phyloP scores from a whole-genome alignment of 2,888 invertebrate species.

The Drosophila trichaetosa region DNA sequence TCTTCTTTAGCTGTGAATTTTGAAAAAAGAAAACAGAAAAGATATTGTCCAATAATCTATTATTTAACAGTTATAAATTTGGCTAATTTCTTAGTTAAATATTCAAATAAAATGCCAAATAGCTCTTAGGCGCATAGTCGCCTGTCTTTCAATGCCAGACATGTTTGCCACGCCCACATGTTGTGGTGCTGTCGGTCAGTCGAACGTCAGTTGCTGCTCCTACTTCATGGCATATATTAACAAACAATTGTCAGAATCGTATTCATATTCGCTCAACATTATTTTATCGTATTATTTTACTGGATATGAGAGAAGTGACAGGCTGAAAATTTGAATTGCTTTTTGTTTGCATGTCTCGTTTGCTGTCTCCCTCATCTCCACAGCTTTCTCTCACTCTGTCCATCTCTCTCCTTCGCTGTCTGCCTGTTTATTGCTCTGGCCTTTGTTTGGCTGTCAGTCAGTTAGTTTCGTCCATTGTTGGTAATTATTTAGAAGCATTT shows the following conservation, averaged over 20 bases:
- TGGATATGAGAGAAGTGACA: conserved; percentile 35
- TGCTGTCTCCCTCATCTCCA: neutral
- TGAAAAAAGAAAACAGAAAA: neutral
- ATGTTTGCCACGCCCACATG: conserved; percentile 10
- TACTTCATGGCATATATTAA: neutral
- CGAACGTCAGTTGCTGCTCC: conserved; percentile 3
- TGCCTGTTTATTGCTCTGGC: conserved; percentile 10
- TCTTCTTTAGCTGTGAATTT: neutral
- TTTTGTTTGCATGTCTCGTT: conserved; percentile 3
- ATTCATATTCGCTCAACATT: conserved; percentile 24
- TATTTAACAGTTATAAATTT: neutral
- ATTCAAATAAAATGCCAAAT: neutral
- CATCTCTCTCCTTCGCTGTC: neutral
- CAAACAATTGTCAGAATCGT: conserved; percentile 30
- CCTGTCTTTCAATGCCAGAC: neutral
- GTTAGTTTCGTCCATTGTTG: conserved; percentile 59
- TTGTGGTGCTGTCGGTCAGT: conserved; percentile 17
- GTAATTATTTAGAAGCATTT: conserved; percentile 75
- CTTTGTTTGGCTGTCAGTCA: conserved; percentile 54
- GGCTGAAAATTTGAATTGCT: conserved; percentile 15
- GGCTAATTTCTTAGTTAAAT: neutral
- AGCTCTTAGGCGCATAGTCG: neutral
- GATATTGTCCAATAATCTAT: too few relatives aligned
- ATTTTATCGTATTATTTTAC: conserved; percentile 16
- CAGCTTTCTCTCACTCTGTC: neutral